Percentiles rank a stretch among this genome's conserved stretches.
These are phyloP conservation scores for Saccostrea glomerata DNA, from an alignment of 1,140 invertebrate genomes.

Conservation along the genomic window DNA sequence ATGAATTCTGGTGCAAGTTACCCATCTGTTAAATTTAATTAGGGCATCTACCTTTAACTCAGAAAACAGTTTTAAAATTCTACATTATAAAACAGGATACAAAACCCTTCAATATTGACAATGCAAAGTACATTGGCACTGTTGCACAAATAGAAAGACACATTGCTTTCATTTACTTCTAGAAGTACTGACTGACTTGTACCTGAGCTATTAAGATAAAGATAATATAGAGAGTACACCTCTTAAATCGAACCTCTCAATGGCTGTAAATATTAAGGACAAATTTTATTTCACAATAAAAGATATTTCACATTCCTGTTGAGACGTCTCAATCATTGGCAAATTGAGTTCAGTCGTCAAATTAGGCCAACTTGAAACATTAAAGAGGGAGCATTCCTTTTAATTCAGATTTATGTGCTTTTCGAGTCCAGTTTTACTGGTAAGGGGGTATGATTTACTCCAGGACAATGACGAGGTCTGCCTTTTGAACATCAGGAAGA, in stretches of 20 bases:
- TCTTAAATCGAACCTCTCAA: neutral
- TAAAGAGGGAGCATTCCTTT: neutral
- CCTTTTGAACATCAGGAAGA: neutral
- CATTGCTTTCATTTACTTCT: neutral
- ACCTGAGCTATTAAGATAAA: neutral
- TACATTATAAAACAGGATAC: neutral
- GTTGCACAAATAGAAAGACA: neutral
- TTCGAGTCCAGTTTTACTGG: neutral
- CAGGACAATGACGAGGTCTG: neutral
- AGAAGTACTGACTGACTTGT: neutral
- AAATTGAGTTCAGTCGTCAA: neutral
- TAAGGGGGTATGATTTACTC: neutral
- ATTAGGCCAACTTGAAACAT: conserved; percentile 20
- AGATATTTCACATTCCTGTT: neutral
- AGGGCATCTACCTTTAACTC: no score
- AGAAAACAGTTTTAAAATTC: no score
- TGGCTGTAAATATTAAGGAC: neutral
- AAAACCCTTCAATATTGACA: neutral
- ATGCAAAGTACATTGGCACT: neutral
- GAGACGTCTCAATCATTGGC: neutral
- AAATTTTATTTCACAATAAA: conserved; percentile 8
- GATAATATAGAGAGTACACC: neutral
- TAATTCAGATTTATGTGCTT: conserved; percentile 17
- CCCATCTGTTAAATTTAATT: no score
- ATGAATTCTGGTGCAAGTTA: no score